Conservation (phyloP, 2,888 invertebrate genomes). For the Tineola bisselliella region DNA sequence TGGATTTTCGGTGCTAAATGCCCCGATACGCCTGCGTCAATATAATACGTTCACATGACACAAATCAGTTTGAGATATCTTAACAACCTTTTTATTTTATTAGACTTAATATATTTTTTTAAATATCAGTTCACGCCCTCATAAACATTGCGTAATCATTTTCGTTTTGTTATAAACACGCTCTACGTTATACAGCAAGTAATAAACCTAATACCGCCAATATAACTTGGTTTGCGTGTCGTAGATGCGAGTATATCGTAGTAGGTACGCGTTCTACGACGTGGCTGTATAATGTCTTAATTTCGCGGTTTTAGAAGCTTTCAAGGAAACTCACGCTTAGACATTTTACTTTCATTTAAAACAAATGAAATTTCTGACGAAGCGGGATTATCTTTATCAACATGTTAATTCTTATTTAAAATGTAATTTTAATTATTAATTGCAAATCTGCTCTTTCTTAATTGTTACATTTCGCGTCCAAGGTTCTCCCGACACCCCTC, state of each 20-base stretch:
- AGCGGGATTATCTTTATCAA: no score
- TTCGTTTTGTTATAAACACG: not conserved
- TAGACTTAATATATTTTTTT: no score
- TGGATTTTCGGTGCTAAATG: not conserved
- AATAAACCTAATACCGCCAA: slow-evolving; percentile 2
- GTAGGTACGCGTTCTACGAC: not conserved
- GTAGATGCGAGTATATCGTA: not conserved
- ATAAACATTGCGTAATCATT: not conserved
- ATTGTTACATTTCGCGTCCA: slow-evolving; percentile 1
- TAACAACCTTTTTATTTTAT: not conserved
- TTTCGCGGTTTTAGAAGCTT: not conserved
- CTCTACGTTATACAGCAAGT: not conserved
- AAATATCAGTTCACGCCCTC: no score
- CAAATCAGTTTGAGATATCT: not conserved
- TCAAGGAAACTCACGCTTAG: no score
- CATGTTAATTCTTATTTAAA: no score
- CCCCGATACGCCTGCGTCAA: not conserved
- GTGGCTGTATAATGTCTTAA: not conserved
- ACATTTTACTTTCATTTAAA: no score
- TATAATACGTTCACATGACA: not conserved
- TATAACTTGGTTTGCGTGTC: not conserved
- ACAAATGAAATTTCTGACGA: no score
- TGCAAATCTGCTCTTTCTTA: not conserved
- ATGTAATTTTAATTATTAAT: not conserved
- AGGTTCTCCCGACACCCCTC: not conserved